Base-by-base conservation (phyloP, 2,797 vertebrate genomes). In the Myoxocephalus aenaeus region DNA sequence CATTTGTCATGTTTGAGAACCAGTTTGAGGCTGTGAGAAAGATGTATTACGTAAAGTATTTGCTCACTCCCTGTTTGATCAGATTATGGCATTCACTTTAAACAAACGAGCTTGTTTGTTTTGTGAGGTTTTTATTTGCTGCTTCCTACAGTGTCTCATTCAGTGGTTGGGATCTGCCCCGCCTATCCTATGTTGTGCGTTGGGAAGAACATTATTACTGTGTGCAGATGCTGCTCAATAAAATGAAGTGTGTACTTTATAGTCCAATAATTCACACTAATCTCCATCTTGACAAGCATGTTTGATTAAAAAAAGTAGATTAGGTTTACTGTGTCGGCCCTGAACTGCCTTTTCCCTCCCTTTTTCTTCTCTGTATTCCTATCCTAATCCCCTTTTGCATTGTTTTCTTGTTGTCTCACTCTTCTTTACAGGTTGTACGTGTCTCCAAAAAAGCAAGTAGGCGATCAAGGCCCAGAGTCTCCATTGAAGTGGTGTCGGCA, bases 401-500 rank as follows among this genome's bases (percentile, higher is more conserved):
- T 64, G 4, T 38, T 34, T 65, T 77, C 50, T 48, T 78, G 32
- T 36, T 6, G 5, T 86, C 46, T 85, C 34, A 14, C 66, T 82
- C 64, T 70, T 82, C 63, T 62, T 75, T 68, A 11, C 77, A 98
- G 97, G 97, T 92, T 98, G 56, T 98, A 97, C 0, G 95, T 96
- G 67, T 97, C 96, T 29, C 96, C 96, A 0, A 96, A 95, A 90
- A 97, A 97, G 89, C 96, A 95, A 64, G 87, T 92, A 12, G 59
- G 88, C 0, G 94, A 96, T 27, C 92, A 89, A 65, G 95, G 95
- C 2, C 90, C 94, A 0, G 96, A 95, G 56, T 97, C 96, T 0
- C 95, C 97, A 0, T 58, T 98, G 72, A 96, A 97, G 63, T 98
- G 97, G 97, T 98, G 96, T 86, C 93, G 97, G 2, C 96, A 96